Evolutionary conservation across 1,140 invertebrate species (phyloP).

Genomic region (Drosophila santomea): DNA sequence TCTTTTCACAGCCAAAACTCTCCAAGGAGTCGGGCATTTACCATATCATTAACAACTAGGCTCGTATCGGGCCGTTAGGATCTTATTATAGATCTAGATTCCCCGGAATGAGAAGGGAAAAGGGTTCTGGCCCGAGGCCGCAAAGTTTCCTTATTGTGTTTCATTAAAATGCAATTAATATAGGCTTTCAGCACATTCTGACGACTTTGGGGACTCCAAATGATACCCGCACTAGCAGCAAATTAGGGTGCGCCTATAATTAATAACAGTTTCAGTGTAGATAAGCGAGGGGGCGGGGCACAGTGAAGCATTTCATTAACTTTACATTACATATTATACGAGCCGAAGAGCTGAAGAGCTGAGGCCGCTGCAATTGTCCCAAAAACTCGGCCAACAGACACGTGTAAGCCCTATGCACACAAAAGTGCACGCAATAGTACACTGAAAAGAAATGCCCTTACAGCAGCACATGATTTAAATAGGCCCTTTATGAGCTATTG

Average conservation of each 20-base stretch:
- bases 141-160: constrained; percentile 28
- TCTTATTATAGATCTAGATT: constrained; percentile 31
- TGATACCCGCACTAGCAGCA: constrained; percentile 46
- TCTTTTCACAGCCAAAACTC: constrained; percentile 16
- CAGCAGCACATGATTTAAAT: no score
- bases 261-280: constrained; percentile 70
- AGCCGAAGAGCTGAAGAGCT: constrained; percentile 12
- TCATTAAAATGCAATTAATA: constrained; percentile 83
- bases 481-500: no score
- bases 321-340: constrained; percentile 65
- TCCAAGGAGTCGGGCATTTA: constrained; percentile 34
- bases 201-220: constrained; percentile 55
- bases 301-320: constrained; percentile 69
- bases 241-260: constrained; percentile 78
- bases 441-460: not conserved
- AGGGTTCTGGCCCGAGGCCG: constrained; percentile 32
- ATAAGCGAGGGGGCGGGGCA: constrained; percentile 21
- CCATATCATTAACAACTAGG: constrained; percentile 51
- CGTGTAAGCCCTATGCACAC: constrained; percentile 49
- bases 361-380: constrained; percentile 51
- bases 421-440: constrained; percentile 44
- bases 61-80: constrained; percentile 36
- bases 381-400: constrained; percentile 46
- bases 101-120: constrained; percentile 7
- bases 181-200: constrained; percentile 74